Evolutionary conservation across 2,888 invertebrate species (phyloP).

Genomic region (Drepanosiphum platanoidis): DNA sequence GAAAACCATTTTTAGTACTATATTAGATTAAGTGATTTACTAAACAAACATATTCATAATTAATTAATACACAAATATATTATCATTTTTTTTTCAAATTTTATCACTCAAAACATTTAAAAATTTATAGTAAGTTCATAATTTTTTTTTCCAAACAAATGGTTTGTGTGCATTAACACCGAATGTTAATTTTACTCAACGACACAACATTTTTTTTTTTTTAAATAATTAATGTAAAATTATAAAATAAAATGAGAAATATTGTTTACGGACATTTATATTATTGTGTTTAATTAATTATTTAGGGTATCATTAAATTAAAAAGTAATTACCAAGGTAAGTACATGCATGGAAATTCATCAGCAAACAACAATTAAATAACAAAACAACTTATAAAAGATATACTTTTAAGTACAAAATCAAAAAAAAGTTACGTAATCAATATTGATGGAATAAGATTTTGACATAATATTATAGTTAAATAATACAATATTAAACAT

Average conservation of each 20-base stretch:
- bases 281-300: background rate
- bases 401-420: constrained; percentile 35
- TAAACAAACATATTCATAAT: constrained; percentile 29
- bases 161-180: too few species aligned
- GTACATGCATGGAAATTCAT: constrained; percentile 23
- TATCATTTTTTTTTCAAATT: background rate
- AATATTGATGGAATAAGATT: constrained; percentile 33
- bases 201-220: too few species aligned
- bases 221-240: background rate
- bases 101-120: background rate
- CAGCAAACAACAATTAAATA: constrained; percentile 36
- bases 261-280: background rate
- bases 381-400: constrained; percentile 2
- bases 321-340: background rate
- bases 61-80: constrained; percentile 14
- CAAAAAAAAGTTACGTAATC: constrained; percentile 23
- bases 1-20: constrained; percentile 24
- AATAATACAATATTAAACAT: constrained; percentile 8
- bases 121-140: constrained; percentile 21
- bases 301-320: background rate
- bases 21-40: constrained; percentile 2
- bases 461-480: constrained; percentile 37
- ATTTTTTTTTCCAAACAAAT: background rate
- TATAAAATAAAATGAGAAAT: background rate
- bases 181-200: too few species aligned